Base-by-base conservation (phyloP, 2,113 vertebrate genomes). In the Acinonyx jubatus region DNA sequence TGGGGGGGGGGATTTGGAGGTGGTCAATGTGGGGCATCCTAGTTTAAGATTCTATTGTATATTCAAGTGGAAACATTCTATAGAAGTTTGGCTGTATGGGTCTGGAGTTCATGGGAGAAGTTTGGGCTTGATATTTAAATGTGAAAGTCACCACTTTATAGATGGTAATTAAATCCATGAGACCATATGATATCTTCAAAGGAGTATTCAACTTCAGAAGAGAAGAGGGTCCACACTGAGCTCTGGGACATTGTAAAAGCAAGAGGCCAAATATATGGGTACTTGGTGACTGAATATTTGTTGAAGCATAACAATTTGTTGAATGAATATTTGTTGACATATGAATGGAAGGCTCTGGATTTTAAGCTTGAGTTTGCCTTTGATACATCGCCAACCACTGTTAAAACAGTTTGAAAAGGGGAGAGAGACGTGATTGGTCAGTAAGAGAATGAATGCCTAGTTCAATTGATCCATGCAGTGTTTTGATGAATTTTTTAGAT, bases 401-500 rank as follows among this genome's bases (percentile, higher is more conserved):
- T 92, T 71, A 96, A 86, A 92, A 87, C 15, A 66, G 16, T 73
- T 79, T 95, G 57, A 96, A 89, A 96, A 89, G 69, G 80, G 13
- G 4, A 45, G 14, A 93, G 83, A 88, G 82, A 87, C 82, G 31
- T 88, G 61, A 94, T 89, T 95, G 95, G 31, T 66, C 25, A 78
- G 50, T 65, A 76, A 87, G 89, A 91, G 73, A 96, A 88, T 41
- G 96, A 91, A 83, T 79, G 36, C 25, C 48, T 83, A 76, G 29
- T 74, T 93, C 50, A 93, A 50, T 73, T 92, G 36, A 82, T 80
- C 88, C 48, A 14, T 88, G 66, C 19, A 71, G n/a, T 80, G 11
- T 74, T 95, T 86, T 55, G 78, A 80, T 86, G 73, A 97, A 57
- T 38, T 91, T 89, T 94, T 93, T 79, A 96, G 33, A 69, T 91